Conservation (phyloP, 2,113 vertebrate genomes). For the Python bivittatus region DNA sequence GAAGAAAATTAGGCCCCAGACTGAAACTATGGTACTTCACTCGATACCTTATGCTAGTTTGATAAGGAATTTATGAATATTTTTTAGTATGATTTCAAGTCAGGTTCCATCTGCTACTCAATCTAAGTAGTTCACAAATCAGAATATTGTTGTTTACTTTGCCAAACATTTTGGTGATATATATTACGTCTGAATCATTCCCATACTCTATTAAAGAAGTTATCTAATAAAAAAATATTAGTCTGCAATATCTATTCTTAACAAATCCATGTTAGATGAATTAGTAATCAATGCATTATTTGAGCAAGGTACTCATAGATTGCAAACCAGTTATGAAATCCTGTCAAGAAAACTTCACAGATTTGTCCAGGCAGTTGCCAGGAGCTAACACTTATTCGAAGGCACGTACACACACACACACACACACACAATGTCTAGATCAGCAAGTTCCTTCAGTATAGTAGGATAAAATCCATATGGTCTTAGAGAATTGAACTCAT, state of each 20-base stretch:
- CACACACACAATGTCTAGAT: background rate
- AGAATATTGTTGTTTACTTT: background rate
- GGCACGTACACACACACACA: background rate
- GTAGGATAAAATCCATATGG: background rate
- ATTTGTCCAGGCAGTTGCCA: background rate
- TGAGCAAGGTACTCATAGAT: background rate
- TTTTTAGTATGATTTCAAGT: background rate
- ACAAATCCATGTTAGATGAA: background rate
- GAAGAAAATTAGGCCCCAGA: background rate
- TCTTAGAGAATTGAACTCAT: background rate
- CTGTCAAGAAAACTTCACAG: background rate
- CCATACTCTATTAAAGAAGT: background rate
- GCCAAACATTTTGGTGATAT: background rate
- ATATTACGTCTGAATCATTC: background rate
- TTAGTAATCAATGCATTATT: background rate
- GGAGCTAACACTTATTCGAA: background rate
- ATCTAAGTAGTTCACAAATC: background rate
- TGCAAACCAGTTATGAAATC: background rate
- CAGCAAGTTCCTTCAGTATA: background rate
- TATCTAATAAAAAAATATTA: background rate
- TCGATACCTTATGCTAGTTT: background rate
- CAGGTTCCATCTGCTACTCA: background rate
- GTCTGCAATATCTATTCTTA: background rate
- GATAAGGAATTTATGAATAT: background rate
- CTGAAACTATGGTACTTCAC: background rate